A percentile compares a stretch with the other conserved stretches of the same genome.
Conservation (phyloP, 2,888 invertebrate genomes). For the Lasioglossum morio region DNA sequence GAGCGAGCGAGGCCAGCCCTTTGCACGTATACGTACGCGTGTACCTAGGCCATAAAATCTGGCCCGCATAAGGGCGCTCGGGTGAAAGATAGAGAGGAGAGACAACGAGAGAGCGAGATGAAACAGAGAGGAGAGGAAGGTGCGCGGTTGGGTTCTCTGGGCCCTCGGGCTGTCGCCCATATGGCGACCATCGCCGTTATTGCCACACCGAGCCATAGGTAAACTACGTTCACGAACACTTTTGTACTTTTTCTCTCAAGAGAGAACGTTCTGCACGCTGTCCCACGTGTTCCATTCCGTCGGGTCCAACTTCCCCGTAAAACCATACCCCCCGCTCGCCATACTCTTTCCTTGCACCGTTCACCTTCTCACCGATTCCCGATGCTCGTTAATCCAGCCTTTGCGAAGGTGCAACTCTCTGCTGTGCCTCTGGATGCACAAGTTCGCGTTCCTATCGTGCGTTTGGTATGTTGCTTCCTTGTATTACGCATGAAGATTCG, state of each 20-base stretch:
- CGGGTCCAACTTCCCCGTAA: constrained; percentile 65
- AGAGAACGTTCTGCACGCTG: constrained; percentile 30
- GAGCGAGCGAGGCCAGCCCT: constrained; percentile 50
- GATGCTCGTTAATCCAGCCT: not conserved
- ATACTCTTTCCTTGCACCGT: not conserved
- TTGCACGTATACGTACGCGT: constrained; percentile 36
- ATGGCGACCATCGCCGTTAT: constrained; percentile 80
- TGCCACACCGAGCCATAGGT: constrained; percentile 71
- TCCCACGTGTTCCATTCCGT: constrained; percentile 65
- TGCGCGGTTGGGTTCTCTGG: constrained; percentile 72
- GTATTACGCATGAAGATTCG: too few species aligned
- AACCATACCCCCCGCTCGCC: constrained; percentile 13
- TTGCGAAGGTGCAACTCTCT: too few species aligned
- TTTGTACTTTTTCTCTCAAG: constrained; percentile 45
- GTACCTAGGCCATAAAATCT: constrained; percentile 78
- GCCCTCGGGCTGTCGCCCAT: constrained; percentile 80
- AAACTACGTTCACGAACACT: constrained; percentile 56
- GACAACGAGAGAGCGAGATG: not conserved
- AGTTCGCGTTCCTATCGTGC: too few species aligned
- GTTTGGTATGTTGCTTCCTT: too few species aligned
- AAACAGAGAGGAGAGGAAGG: constrained; percentile 69
- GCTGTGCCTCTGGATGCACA: too few species aligned
- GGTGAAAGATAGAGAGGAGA: not conserved
- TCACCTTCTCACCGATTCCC: not conserved
- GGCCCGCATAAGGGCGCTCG: constrained; percentile 79